Evolutionary conservation across 2,113 vertebrate genomes (phyloP).

Genomic region (Stigmatopora argus): DNA sequence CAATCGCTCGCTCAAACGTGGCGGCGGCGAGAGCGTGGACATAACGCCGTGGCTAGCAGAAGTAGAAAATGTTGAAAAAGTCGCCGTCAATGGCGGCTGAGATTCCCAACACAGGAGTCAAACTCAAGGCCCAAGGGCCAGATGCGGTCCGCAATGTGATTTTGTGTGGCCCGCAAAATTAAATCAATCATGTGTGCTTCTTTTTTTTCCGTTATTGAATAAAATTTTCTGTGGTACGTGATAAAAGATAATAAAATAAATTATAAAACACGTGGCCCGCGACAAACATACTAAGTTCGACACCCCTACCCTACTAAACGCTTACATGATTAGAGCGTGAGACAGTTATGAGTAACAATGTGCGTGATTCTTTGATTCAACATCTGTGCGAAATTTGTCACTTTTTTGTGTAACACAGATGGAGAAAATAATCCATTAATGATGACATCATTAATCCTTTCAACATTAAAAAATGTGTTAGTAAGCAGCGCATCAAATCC

Average conservation of each 20-base stretch:
- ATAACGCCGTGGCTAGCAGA: constrained; percentile 10
- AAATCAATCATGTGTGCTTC: too few relatives aligned
- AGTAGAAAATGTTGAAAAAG: constrained; percentile 20
- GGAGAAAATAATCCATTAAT: constrained; percentile 44
- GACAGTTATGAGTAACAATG: not conserved
- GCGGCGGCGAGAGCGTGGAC: constrained; percentile 17
- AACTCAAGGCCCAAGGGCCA: too few relatives aligned
- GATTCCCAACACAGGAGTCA: not conserved
- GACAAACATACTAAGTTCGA: too few relatives aligned
- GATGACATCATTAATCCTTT: constrained; percentile 36
- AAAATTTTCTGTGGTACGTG: too few relatives aligned
- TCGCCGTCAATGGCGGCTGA: constrained; percentile 11
- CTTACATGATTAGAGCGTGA: constrained; percentile 25
- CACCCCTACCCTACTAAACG: not conserved
- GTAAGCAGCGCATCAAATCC: constrained; percentile 22
- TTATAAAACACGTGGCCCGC: too few relatives aligned
- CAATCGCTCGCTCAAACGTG: constrained; percentile 30
- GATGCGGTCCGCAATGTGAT: too few relatives aligned
- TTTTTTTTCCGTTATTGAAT: too few relatives aligned
- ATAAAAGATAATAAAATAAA: too few relatives aligned
- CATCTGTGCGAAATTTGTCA: not conserved
- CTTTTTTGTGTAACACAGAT: constrained; percentile 14
- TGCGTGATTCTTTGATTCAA: not conserved
- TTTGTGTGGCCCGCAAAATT: too few relatives aligned
- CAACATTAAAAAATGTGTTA: constrained; percentile 18